phyloP scores from a whole-genome alignment of 2,888 invertebrate genomes.

The Petrophora chlorosata region DNA sequence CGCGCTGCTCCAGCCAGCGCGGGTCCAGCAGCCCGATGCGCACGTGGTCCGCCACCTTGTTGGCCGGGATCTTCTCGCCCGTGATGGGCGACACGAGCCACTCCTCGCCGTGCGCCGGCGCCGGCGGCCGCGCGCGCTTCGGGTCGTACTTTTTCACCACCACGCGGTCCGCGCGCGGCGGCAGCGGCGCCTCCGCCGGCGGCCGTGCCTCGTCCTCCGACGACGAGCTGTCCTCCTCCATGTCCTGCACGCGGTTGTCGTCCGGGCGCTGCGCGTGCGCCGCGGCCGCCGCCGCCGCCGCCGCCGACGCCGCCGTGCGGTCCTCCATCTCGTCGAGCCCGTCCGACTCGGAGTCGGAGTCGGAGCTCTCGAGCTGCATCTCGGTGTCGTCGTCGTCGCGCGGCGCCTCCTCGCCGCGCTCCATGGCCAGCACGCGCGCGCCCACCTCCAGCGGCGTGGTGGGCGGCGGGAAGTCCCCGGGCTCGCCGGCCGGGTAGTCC shows the following conservation, averaged over 20 bases:
- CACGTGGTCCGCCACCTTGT: slow-evolving; percentile 98
- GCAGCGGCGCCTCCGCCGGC: slow-evolving; percentile 86
- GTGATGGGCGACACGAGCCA: slow-evolving; percentile 99
- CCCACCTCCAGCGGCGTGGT: slow-evolving; percentile 99
- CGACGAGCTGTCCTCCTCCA: slow-evolving; percentile 93
- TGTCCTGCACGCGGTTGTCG: slow-evolving; percentile 89
- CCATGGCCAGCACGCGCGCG: slow-evolving; percentile 93
- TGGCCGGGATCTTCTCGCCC: slow-evolving; percentile 98
- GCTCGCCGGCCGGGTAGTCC: slow-evolving; percentile 98
- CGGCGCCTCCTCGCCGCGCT: slow-evolving; percentile 87
- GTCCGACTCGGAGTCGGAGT: slow-evolving; percentile 85
- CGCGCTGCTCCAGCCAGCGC: slow-evolving; percentile 98
- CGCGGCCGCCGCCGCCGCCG: too few species aligned
- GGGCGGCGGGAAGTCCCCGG: slow-evolving; percentile 97
- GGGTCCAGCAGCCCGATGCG: slow-evolving; percentile 98
- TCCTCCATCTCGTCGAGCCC: slow-evolving; percentile 88
- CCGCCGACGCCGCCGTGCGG: slow-evolving; percentile 73
- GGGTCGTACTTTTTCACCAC: slow-evolving; percentile 99
- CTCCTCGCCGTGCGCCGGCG: slow-evolving; percentile 87
- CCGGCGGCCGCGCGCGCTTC: slow-evolving; percentile 85
- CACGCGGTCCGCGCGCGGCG: slow-evolving; percentile 95
- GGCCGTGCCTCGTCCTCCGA: slow-evolving; percentile 75
- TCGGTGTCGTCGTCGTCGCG: slow-evolving; percentile 88
- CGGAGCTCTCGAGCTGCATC: slow-evolving; percentile 95
- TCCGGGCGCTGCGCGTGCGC: slow-evolving; percentile 71